phyloP scores from a whole-genome alignment of 2,888 invertebrate species.

The Hartigia nigra region DNA sequence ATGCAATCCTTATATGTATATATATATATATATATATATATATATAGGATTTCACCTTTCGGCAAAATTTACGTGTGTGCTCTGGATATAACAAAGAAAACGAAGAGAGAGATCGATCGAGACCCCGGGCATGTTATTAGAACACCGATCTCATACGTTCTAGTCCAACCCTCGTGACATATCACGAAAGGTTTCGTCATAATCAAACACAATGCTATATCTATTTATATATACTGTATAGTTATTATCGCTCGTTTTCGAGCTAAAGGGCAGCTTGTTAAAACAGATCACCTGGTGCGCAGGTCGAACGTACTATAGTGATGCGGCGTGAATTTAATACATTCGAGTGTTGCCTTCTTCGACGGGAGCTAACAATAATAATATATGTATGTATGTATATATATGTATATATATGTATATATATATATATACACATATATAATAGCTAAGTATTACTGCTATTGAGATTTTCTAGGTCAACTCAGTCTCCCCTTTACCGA shows the following conservation, averaged over 20 bases:
- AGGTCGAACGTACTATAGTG: not conserved
- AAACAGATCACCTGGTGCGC: slow-evolving; percentile 16
- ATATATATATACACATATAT: no score
- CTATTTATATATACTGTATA: not conserved
- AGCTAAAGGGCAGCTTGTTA: slow-evolving; percentile 51
- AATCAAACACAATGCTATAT: slow-evolving; percentile 18
- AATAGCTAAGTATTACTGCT: not conserved
- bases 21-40: no score
- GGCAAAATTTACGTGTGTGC: not conserved
- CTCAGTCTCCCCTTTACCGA: not conserved
- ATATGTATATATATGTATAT: no score
- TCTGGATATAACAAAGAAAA: not conserved
- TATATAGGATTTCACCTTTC: not conserved
- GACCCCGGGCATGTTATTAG: not conserved
- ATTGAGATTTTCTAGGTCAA: not conserved
- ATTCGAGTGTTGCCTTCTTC: not conserved
- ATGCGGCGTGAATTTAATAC: not conserved
- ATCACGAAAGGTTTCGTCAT: slow-evolving; percentile 59
- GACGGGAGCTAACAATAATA: not conserved
- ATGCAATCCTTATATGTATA: not conserved
- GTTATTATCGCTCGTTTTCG: slow-evolving; percentile 43
- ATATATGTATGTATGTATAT: no score
- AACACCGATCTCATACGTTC: not conserved
- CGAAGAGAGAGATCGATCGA: not conserved
- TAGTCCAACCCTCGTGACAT: slow-evolving; percentile 44